A percentile compares a stretch with the other conserved stretches of the same genome.
These are phyloP conservation scores for Pelodiscus sinensis DNA, from an alignment of 2,113 vertebrate species.

Conservation along the genomic window DNA sequence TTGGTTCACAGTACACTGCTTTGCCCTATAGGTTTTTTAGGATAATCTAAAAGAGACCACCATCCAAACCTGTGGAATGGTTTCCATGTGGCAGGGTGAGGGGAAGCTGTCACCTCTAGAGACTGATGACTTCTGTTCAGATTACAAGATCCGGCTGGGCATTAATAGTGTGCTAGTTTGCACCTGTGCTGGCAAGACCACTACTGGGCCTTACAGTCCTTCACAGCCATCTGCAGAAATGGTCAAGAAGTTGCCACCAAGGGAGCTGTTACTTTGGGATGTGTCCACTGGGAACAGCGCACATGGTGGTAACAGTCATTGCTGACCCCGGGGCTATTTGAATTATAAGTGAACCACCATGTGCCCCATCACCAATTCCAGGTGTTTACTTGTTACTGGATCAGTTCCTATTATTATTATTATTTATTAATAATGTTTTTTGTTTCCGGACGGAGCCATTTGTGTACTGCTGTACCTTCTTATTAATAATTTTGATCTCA, in stretches of 20 bases:
- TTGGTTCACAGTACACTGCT: too few relatives aligned
- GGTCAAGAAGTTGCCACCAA: neutral
- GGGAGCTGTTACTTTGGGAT: neutral
- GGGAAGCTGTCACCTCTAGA: too few relatives aligned
- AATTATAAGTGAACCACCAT: neutral
- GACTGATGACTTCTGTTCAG: too few relatives aligned
- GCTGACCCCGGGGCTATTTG: neutral
- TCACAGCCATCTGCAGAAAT: neutral
- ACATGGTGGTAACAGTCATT: neutral
- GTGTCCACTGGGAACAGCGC: neutral
- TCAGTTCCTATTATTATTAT: neutral
- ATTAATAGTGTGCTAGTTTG: too few relatives aligned
- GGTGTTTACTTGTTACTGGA: conserved; percentile 1
- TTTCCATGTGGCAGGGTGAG: too few relatives aligned
- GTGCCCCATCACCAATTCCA: neutral
- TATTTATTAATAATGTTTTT: conserved; percentile 10
- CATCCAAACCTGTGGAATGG: too few relatives aligned
- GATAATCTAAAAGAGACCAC: too few relatives aligned
- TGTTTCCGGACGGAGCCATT: neutral
- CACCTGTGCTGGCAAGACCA: neutral
- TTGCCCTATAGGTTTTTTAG: too few relatives aligned
- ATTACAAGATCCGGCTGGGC: too few relatives aligned
- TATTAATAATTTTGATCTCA: neutral
- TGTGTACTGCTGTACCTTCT: conserved; percentile 2
- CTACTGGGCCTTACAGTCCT: too few relatives aligned